Evolutionary conservation across 92 coral and sea anemone species (phyloP).

Genomic region (Bergia sp.): DNA sequence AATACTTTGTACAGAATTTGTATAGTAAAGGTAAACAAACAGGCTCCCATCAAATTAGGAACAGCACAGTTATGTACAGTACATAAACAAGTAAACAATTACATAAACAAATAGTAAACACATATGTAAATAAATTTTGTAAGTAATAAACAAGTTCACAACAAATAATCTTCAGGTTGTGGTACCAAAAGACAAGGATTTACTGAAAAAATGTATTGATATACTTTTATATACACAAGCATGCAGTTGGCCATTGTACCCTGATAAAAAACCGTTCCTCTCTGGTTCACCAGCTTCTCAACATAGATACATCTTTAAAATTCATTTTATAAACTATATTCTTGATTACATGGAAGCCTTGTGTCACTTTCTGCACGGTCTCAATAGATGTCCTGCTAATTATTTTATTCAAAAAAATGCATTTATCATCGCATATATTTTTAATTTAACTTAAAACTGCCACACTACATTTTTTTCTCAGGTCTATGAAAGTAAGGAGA

Average conservation of each 20-base stretch:
- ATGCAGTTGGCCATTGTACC: not conserved
- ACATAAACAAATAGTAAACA: not conserved
- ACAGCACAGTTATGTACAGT: not conserved
- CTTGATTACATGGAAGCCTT: not conserved
- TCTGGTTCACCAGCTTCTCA: not conserved
- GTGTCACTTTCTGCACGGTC: too few relatives aligned
- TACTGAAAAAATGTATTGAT: not conserved
- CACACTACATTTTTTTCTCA: too few relatives aligned
- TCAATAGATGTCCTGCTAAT: too few relatives aligned
- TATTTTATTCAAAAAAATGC: too few relatives aligned
- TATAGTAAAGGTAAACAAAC: not conserved
- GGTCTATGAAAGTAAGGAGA: too few relatives aligned
- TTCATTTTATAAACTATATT: not conserved
- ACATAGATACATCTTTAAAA: not conserved
- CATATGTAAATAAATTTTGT: not conserved
- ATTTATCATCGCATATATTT: too few relatives aligned
- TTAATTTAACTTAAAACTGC: too few relatives aligned
- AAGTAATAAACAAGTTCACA: not conserved
- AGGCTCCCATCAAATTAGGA: not conserved
- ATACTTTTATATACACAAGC: not conserved
- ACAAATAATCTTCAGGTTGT: not conserved
- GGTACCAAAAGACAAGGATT: not conserved
- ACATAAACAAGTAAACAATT: not conserved
- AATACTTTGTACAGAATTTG: slow-evolving; percentile 18
- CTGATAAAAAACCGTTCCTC: not conserved